These are phyloP conservation scores for Nothocercus julius DNA, from an alignment of 2,113 vertebrate species.

Conservation along the genomic window DNA sequence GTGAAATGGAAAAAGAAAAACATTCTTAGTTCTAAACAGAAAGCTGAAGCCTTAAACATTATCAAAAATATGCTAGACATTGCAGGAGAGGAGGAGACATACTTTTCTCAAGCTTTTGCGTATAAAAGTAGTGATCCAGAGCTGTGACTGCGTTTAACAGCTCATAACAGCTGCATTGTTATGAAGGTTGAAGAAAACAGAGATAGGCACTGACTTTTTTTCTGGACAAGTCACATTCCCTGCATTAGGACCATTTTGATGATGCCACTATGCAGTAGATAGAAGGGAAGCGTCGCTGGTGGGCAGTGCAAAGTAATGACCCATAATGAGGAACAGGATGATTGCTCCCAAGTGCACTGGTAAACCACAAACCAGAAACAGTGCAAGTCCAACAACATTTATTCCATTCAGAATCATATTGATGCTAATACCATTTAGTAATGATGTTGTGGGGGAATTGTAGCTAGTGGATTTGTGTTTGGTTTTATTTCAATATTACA, in stretches of 20 bases:
- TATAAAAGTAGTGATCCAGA: not conserved
- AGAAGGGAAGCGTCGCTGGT: not conserved
- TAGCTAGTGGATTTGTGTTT: not conserved
- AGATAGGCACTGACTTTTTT: not conserved
- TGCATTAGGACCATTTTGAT: not conserved
- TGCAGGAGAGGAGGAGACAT: not conserved
- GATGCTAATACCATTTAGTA: not conserved
- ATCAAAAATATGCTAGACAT: not conserved
- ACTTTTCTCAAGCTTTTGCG: not conserved
- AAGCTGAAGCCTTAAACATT: not conserved
- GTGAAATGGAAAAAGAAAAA: not conserved
- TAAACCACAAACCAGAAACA: not conserved
- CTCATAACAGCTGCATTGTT: not conserved
- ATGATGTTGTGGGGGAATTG: not conserved
- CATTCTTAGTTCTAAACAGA: not conserved
- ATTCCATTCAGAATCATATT: not conserved
- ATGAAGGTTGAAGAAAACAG: not conserved
- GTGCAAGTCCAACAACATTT: not conserved
- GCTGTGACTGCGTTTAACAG: not conserved
- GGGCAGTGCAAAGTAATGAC: not conserved
- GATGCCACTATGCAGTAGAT: rapidly evolving
- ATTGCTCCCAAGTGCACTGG: not conserved
- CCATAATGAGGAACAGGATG: not conserved
- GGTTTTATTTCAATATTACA: not conserved
- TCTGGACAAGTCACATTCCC: not conserved